Base-by-base conservation (phyloP, 2,888 invertebrate species). In the Lamproptera curius region DNA sequence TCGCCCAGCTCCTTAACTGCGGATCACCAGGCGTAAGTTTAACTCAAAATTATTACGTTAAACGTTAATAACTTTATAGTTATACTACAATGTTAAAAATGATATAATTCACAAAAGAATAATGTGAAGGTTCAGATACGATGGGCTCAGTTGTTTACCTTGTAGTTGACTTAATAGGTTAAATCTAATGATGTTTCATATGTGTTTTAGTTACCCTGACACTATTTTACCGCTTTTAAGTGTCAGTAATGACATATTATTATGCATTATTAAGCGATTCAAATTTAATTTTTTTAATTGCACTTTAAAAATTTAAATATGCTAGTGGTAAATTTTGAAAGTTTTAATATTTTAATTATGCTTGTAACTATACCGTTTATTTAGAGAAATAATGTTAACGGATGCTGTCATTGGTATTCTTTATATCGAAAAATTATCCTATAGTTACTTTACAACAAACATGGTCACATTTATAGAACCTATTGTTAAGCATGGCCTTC, bases 1-100 rank as follows among this genome's bases (percentile, higher is more conserved):
- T 88, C 60, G 87, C 90, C 1, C 87, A 89, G 61, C 74, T 85
- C 11, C 69, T 91, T 52, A 80, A 89, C 70, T 92, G 92, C 55
- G 86, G 85, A 3, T 66, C 71, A 40, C 79, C 84, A 52, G 85
- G 78, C 34, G 91, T 91, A 71, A 90, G 89, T 84, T 56, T 17
- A 33, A 28, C 16, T 16, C 16, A 20, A 20, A 20, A 20, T 5
- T 20, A 20, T 20, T 20, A 5, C 20, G 6, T 20, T 20, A 33
- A 11, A 33, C 33, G 14, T 2, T 33, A 33, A 11, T 33, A 4
- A 4, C 20, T 20, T 20, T 6, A 20, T 20, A 20, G n/a, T 33
- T 33, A 11, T 33, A 33, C 5, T 13, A 20, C 13, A 3, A 8
- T 33, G 20, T 20, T 6, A 20, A 20, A 20, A 33, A 33, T 33